These are phyloP conservation scores for Glyptemys insculpta DNA, from an alignment of 2,797 vertebrate species.

Conservation along the genomic window DNA sequence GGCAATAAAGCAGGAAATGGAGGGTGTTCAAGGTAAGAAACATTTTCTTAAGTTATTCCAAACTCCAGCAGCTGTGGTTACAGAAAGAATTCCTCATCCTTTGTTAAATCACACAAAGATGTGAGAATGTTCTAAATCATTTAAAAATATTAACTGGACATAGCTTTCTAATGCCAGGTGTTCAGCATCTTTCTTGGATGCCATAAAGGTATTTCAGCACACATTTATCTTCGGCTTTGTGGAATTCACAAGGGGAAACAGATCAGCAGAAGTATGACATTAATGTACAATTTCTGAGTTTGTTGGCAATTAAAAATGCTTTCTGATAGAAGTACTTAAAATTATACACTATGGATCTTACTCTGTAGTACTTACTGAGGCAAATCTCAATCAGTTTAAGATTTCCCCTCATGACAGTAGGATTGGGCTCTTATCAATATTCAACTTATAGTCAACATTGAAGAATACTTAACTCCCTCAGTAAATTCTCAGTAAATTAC, in stretches of 20 bases:
- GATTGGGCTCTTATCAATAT: neutral
- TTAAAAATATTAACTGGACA: neutral
- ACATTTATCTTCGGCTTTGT: constrained; percentile 37
- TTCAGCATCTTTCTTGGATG: neutral
- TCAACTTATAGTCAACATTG: rapidly evolving
- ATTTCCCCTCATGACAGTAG: neutral
- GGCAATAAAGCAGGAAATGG: neutral
- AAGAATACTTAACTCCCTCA: too few relatives aligned
- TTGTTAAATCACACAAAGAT: neutral
- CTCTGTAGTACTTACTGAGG: neutral
- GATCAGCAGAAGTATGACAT: constrained; percentile 1
- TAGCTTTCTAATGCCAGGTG: neutral
- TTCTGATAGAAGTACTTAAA: neutral
- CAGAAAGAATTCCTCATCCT: neutral
- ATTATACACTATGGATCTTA: neutral
- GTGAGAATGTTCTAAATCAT: neutral
- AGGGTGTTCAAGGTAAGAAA: constrained; percentile 22
- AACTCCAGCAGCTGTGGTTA: neutral
- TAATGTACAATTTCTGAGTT: neutral
- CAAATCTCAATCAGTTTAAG: neutral
- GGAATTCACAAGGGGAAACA: constrained; percentile 36
- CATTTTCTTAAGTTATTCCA: constrained; percentile 41
- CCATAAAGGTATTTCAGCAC: neutral
- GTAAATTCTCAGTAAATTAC: too few relatives aligned
- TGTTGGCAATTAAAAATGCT: neutral